phyloP scores from a whole-genome alignment of 2,888 invertebrate species.

The Andrena chrysosceles region DNA sequence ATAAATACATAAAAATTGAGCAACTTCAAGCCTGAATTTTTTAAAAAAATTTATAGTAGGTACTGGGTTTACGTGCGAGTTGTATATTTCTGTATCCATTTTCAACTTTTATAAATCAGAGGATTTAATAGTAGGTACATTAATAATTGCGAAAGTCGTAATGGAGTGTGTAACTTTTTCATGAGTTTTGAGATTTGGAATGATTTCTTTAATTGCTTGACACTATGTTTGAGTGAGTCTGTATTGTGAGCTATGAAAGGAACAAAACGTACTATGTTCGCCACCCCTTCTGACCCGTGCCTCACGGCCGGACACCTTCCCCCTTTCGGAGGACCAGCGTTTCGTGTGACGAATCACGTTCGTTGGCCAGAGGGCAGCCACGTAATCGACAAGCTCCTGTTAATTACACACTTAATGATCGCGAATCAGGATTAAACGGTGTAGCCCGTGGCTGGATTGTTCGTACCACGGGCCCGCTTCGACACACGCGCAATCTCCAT shows the following conservation, averaged over 20 bases:
- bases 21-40: too few relatives aligned
- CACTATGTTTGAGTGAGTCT: not conserved
- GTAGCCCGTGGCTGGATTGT: slow-evolving; percentile 3
- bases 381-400: slow-evolving; percentile 44
- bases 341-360: slow-evolving; percentile 46
- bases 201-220: not conserved
- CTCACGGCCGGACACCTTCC: slow-evolving; percentile 27
- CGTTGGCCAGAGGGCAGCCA: slow-evolving; percentile 33
- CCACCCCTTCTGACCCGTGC: slow-evolving; percentile 6
- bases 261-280: not conserved
- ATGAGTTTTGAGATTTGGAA: not conserved
- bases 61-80: too few relatives aligned
- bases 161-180: not conserved
- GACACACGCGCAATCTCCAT: not conserved
- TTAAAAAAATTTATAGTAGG: too few relatives aligned
- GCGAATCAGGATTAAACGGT: slow-evolving; percentile 51
- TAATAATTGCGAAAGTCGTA: too few relatives aligned
- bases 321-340: slow-evolving; percentile 4
- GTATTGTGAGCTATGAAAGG: not conserved
- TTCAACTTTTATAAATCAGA: too few relatives aligned
- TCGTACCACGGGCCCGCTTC: not conserved
- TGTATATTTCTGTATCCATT: too few relatives aligned
- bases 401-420: slow-evolving; percentile 64
- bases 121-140: too few relatives aligned
- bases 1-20: too few relatives aligned